A percentile compares a stretch with the other conserved stretches of the same genome.
Conservation (phyloP, 2,797 vertebrate species). For the Adrianichthys oophorus region DNA sequence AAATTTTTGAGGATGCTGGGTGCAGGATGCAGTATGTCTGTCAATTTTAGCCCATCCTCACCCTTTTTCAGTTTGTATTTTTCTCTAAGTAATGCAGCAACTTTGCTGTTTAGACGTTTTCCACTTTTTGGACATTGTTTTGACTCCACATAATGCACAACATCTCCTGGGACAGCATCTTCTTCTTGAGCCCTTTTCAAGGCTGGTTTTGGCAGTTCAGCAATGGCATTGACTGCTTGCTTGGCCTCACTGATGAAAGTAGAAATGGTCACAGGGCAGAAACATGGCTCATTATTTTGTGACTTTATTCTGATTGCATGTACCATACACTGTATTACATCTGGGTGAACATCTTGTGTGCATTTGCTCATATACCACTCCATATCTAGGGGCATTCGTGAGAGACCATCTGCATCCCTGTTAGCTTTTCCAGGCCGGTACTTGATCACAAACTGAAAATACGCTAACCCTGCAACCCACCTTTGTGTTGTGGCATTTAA, state of each 20-base stretch:
- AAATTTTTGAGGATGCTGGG: conserved; percentile 3
- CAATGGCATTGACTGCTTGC: not conserved
- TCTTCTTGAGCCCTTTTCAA: not conserved
- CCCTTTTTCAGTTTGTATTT: too few species aligned
- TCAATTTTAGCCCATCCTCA: not conserved
- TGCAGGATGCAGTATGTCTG: too few species aligned
- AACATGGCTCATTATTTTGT: not conserved
- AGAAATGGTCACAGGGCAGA: not conserved
- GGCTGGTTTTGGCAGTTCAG: not conserved
- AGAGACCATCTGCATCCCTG: not conserved
- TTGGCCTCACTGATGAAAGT: not conserved
- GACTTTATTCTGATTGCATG: not conserved
- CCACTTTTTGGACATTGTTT: not conserved
- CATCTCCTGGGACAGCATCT: not conserved
- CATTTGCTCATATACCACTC: not conserved
- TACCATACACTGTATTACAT: not conserved
- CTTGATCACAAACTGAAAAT: not conserved
- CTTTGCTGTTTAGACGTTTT: not conserved
- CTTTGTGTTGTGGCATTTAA: not conserved
- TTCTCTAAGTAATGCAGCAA: not conserved
- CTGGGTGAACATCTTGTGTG: not conserved
- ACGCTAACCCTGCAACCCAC: not conserved
- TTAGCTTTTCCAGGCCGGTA: not conserved
- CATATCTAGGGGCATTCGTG: not conserved
- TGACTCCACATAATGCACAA: not conserved